Conservation (phyloP, 2,888 invertebrate species). For the Tinea pellionella region DNA sequence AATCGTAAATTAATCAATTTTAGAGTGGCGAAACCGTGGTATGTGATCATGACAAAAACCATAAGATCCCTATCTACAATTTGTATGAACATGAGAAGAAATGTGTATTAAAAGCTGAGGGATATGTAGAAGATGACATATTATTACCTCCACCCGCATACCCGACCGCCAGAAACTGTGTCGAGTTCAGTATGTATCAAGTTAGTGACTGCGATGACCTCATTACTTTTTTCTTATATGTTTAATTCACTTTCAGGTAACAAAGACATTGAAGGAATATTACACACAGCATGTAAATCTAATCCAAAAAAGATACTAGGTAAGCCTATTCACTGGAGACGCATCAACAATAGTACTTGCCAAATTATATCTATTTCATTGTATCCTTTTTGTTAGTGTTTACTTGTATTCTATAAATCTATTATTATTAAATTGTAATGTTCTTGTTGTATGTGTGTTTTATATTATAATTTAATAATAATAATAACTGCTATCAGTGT, state of each 20-base stretch:
- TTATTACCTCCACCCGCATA: constrained; percentile 40
- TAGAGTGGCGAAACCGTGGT: constrained; percentile 27
- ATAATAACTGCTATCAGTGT: too few relatives aligned
- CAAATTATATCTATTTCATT: too few relatives aligned
- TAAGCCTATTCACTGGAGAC: background rate
- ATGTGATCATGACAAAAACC: constrained; percentile 37
- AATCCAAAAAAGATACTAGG: constrained; percentile 23
- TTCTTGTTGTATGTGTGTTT: too few relatives aligned
- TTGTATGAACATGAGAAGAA: constrained; percentile 31
- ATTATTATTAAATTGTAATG: too few relatives aligned
- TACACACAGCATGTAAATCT: constrained; percentile 31
- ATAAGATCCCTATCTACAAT: constrained; percentile 31
- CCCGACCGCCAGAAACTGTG: background rate
- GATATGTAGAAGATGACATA: constrained; percentile 32
- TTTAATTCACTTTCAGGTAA: constrained; percentile 28
- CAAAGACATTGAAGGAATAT: constrained; percentile 36
- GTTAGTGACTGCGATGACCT: too few relatives aligned
- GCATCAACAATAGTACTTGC: background rate
- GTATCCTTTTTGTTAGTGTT: too few relatives aligned
- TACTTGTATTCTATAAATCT: too few relatives aligned
- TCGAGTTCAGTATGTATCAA: background rate
- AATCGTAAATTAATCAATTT: constrained; percentile 18
- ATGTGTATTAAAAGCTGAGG: constrained; percentile 34
- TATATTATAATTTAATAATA: too few relatives aligned
- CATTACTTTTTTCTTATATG: background rate